Percentiles rank a stretch among this genome's conserved stretches.
These are phyloP conservation scores for Rhabdomys dilectus DNA, from an alignment of 2,113 vertebrate species.

Conservation along the genomic window DNA sequence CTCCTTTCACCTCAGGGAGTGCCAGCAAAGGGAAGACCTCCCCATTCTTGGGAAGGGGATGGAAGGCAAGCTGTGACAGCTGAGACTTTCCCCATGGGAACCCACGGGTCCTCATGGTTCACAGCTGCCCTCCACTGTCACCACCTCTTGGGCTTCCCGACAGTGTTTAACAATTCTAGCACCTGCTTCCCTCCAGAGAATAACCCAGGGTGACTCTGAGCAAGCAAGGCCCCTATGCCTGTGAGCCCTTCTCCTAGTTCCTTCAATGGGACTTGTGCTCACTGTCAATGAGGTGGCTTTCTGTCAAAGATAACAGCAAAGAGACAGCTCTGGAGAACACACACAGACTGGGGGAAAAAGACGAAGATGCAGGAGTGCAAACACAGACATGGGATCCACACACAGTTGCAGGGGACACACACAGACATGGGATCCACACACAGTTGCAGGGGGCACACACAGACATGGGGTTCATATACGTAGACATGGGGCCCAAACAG, in stretches of 20 bases:
- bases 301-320: no score
- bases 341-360: not conserved
- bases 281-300: not conserved
- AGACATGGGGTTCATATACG: no score
- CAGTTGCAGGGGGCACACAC: not conserved
- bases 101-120: no score
- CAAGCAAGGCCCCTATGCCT: rapidly evolving
- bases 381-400: not conserved
- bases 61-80: no score
- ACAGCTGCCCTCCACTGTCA: not conserved
- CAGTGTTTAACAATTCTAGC: no score
- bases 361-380: not conserved
- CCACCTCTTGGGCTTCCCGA: not conserved
- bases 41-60: not conserved
- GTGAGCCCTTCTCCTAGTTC: not conserved
- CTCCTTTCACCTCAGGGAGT: not conserved
- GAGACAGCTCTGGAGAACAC: not conserved
- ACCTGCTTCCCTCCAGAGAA: not conserved
- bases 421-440: not conserved
- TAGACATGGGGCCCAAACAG: not conserved
- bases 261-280: not conserved
- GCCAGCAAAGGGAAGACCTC: not conserved
- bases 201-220: not conserved
- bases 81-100: not conserved
- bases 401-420: not conserved